Percentiles rank a stretch among this genome's conserved stretches.
Conservation (phyloP, 2,888 invertebrate genomes). For the Phlogophora meticulosa region DNA sequence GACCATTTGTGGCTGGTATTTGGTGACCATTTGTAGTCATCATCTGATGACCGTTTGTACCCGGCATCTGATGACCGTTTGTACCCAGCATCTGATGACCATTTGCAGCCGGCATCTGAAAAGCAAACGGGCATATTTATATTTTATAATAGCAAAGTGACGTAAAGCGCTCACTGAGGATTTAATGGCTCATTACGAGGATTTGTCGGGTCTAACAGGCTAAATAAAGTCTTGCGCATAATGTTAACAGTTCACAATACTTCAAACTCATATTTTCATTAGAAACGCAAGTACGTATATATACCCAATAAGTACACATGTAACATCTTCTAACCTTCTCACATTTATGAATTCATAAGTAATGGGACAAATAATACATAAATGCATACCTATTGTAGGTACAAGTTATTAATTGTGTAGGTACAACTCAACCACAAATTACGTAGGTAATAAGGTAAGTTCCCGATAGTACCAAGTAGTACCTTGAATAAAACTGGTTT, state of each 20-base stretch:
- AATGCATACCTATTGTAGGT: too few relatives aligned
- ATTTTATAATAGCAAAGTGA: background rate
- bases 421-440: constrained; percentile 43
- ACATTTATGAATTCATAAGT: background rate
- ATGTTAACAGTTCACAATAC: too few relatives aligned
- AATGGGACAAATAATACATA: constrained; percentile 3
- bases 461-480: background rate
- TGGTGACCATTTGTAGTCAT: constrained; percentile 14
- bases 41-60: constrained; percentile 10
- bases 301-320: background rate
- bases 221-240: too few relatives aligned
- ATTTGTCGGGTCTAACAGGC: background rate
- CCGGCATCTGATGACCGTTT: constrained; percentile 23
- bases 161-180: background rate
- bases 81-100: background rate
- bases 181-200: background rate
- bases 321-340: background rate
- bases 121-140: constrained; percentile 8
- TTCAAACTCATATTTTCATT: background rate
- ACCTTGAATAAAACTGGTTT: constrained; percentile 37
- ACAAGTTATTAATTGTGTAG: constrained; percentile 9
- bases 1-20: constrained; percentile 42
- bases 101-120: constrained; percentile 38
- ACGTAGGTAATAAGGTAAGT: constrained; percentile 9
- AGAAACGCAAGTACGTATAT: too few relatives aligned